Evolutionary conservation across 2,113 vertebrate species (phyloP).

Genomic region (Prinia subflava): DNA sequence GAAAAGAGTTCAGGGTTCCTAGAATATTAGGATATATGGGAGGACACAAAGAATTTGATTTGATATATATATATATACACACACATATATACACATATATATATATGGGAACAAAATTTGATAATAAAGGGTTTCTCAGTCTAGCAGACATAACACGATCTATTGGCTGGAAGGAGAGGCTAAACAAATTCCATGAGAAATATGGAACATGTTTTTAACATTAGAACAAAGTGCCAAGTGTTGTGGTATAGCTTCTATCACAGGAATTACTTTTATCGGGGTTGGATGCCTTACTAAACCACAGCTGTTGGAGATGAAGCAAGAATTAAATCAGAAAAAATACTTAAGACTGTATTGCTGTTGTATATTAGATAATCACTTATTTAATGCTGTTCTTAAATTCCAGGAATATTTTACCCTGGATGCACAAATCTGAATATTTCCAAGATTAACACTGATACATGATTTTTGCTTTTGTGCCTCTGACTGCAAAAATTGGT

Average conservation of each 20-base stretch:
- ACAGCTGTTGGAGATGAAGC: conserved; percentile 37
- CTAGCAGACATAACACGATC: conserved; percentile 32
- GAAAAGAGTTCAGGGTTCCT: not conserved
- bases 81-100: not conserved
- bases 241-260: conserved; percentile 49
- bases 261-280: conserved; percentile 37
- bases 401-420: not conserved
- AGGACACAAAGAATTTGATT: not conserved
- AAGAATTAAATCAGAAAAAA: conserved; percentile 49
- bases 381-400: not conserved
- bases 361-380: not conserved
- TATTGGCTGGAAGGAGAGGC: conserved; percentile 18
- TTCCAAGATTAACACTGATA: not conserved
- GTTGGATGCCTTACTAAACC: conserved; percentile 24
- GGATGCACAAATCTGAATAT: not conserved
- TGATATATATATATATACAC: not conserved
- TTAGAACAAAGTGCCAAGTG: conserved; percentile 38
- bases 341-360: not conserved
- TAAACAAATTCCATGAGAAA: conserved; percentile 56
- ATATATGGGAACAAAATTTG: conserved; percentile 20
- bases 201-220: conserved; percentile 18
- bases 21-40: not conserved
- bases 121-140: conserved; percentile 44
- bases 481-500: not conserved
- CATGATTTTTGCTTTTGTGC: not conserved